These are phyloP conservation scores for Tetranychus piercei DNA, from an alignment of 2,888 invertebrate genomes.

Conservation along the genomic window DNA sequence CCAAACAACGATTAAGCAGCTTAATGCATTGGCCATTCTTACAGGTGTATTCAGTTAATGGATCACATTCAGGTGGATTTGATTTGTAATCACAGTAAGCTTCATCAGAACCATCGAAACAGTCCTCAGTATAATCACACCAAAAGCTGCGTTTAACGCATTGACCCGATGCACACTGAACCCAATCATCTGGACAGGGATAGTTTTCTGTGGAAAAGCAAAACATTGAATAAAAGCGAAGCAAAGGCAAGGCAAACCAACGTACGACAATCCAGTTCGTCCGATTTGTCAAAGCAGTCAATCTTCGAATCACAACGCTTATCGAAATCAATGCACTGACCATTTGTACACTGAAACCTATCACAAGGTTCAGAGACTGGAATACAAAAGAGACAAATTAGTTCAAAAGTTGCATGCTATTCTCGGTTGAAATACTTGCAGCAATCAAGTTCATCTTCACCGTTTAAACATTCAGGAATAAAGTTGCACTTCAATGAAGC, in stretches of 20 bases:
- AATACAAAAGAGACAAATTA: not conserved
- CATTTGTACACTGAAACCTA: not conserved
- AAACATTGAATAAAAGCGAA: not conserved
- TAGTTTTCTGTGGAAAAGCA: not conserved
- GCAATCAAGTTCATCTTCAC: slow-evolving; percentile 8
- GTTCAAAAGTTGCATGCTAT: not conserved
- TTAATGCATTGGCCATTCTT: slow-evolving; percentile 33
- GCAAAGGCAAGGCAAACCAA: not conserved
- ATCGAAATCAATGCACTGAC: not conserved
- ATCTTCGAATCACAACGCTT: not conserved
- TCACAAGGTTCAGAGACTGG: not conserved
- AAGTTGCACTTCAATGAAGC: slow-evolving; percentile 31
- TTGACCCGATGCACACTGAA: slow-evolving; percentile 25
- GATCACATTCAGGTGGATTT: slow-evolving; percentile 3
- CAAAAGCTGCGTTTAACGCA: slow-evolving; percentile 24
- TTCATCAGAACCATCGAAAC: slow-evolving; percentile 27
- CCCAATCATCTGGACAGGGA: slow-evolving; percentile 6
- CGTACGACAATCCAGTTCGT: not conserved
- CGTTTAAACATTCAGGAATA: slow-evolving; percentile 23
- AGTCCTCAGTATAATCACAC: slow-evolving; percentile 27
- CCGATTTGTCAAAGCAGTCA: not conserved
- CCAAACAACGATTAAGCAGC: slow-evolving; percentile 29
- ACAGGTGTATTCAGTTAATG: slow-evolving; percentile 30
- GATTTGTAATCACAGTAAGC: slow-evolving; percentile 23
- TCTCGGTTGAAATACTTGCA: slow-evolving; percentile 12